phyloP scores from a whole-genome alignment of 2,888 invertebrate species.

The Panopea generosa region DNA sequence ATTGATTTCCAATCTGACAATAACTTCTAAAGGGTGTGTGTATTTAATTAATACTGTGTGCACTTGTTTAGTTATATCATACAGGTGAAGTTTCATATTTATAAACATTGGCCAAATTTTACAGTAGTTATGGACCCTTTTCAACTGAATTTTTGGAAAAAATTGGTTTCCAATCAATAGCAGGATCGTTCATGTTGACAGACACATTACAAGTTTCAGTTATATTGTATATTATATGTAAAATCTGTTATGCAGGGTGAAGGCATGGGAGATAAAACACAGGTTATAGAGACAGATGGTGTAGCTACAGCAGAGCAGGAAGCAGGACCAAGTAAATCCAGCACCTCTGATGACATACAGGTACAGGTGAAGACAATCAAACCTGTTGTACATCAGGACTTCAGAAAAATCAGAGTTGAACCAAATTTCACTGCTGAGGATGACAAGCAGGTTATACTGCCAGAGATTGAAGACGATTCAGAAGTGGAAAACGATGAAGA shows the following conservation, averaged over 20 bases:
- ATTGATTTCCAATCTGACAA: no score
- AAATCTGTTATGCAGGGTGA: background rate
- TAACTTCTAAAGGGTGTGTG: no score
- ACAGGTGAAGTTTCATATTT: no score
- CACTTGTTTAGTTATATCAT: no score
- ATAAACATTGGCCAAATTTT: no score
- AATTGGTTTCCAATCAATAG: no score
- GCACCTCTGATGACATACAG: background rate
- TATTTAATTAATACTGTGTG: no score
- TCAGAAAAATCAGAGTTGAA: slow-evolving; percentile 83
- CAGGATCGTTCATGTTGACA: no score
- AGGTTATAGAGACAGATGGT: slow-evolving; percentile 10
- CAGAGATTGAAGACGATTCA: slow-evolving; percentile 48
- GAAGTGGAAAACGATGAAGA: slow-evolving; percentile 57
- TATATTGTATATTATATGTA: no score
- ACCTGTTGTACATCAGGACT: slow-evolving; percentile 83
- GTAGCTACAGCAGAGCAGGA: slow-evolving; percentile 14
- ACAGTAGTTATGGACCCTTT: no score
- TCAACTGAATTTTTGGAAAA: no score
- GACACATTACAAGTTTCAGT: no score
- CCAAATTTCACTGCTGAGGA: slow-evolving; percentile 84
- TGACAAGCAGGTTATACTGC: slow-evolving; percentile 71
- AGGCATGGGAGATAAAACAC: slow-evolving; percentile 8
- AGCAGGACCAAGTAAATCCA: slow-evolving; percentile 8
- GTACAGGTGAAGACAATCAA: background rate